phyloP scores from a whole-genome alignment of 2,113 vertebrate species.

The Chaetodon trifascialis region DNA sequence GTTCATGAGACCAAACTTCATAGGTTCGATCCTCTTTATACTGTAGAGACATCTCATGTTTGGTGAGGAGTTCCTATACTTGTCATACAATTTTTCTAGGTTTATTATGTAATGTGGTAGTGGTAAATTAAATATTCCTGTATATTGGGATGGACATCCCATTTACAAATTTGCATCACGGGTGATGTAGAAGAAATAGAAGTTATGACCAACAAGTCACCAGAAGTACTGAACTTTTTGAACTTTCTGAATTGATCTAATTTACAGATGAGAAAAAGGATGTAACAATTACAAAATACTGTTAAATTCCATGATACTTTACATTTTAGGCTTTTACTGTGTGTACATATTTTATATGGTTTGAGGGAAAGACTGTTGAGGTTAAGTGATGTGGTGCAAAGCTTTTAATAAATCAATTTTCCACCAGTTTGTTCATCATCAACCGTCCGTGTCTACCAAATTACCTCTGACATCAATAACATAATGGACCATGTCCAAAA shows the following conservation, averaged over 20 bases:
- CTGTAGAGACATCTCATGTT: constrained; percentile 1
- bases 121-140: neutral
- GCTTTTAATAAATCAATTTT: constrained; percentile 52
- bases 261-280: neutral
- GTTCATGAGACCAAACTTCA: constrained; percentile 13
- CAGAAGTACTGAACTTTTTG: neutral
- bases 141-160: neutral
- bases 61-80: neutral
- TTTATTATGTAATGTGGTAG: neutral
- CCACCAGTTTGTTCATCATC: neutral
- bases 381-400: constrained; percentile 14
- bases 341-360: constrained; percentile 4
- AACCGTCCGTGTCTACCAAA: neutral
- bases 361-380: constrained; percentile 1
- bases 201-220: neutral
- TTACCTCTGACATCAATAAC: neutral
- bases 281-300: neutral
- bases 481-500: neutral
- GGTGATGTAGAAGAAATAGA: neutral
- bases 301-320: neutral
- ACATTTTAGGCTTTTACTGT: constrained; percentile 21
- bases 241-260: neutral
- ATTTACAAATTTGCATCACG: neutral
- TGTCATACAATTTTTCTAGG: neutral
- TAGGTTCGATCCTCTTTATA: neutral